Percentiles rank a stretch among this genome's conserved stretches.
Conservation (phyloP, 2,113 vertebrate species). For the Protomyctophum bolini region DNA sequence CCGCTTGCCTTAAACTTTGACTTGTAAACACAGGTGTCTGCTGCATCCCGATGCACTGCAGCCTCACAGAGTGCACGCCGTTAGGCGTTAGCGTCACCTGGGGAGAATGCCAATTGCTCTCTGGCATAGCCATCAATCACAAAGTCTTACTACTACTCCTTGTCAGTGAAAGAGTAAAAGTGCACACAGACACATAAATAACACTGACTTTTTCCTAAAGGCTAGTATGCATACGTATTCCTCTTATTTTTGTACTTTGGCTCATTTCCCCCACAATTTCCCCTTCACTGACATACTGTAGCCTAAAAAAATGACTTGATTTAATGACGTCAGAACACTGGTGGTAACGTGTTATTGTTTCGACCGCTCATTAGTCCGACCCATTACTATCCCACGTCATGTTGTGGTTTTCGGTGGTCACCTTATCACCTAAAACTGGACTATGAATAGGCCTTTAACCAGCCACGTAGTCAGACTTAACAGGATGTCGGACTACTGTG, state of each 20-base stretch:
- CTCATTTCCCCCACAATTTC: neutral
- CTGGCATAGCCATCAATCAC: constrained; percentile 59
- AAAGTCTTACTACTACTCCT: constrained; percentile 23
- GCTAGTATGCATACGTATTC: constrained; percentile 25
- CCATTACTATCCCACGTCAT: too few relatives aligned
- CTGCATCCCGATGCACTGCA: constrained; percentile 24
- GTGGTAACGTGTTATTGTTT: too few relatives aligned
- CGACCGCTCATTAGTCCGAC: too few relatives aligned
- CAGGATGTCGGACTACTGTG: too few relatives aligned
- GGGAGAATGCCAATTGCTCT: constrained; percentile 54
- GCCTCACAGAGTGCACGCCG: constrained; percentile 46
- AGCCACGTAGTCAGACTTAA: too few relatives aligned
- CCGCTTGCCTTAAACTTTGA: constrained; percentile 26
- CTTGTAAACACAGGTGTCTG: constrained; percentile 27
- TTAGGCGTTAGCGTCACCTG: constrained; percentile 47
- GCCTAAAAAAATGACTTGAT: too few relatives aligned
- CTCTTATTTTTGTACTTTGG: constrained; percentile 19
- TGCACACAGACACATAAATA: constrained; percentile 40
- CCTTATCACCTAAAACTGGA: too few relatives aligned
- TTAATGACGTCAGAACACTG: too few relatives aligned
- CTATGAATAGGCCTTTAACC: too few relatives aligned
- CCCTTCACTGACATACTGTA: too few relatives aligned
- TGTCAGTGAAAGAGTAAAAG: constrained; percentile 21
- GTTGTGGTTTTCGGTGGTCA: too few relatives aligned
- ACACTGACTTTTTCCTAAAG: constrained; percentile 23